Evolutionary conservation across 2,888 invertebrate species (phyloP), one percentile per base, ranked within the genome.

Genomic region (Eurytoma californica): DNA sequence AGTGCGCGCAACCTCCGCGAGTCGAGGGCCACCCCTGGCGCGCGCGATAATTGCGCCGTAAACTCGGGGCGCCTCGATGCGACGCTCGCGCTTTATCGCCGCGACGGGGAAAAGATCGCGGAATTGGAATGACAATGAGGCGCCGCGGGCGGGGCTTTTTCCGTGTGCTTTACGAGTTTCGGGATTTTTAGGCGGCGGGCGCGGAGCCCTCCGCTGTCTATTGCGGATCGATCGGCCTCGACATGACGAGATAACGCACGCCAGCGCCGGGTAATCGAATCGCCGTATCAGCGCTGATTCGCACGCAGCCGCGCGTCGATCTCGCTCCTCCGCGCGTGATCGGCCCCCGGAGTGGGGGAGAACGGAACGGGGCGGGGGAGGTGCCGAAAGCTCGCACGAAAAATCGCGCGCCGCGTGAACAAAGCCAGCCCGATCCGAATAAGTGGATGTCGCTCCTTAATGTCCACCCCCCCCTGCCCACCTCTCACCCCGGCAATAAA

Each of bases 191-290:
- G 13, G 55, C 47, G 24, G 39, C 39, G 39, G 39, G 39, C 39
- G 9, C 7, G 7, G 39, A 7, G 7, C 39, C 39, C 39, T 39
- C 39, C 39, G 9, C 7, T 47, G 30, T 63, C 63, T 63, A 63
- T 63, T 61, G 68, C 61, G 69, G 28, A 77, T 77, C 77, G 72
- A 77, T 67, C 66, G 60, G 4, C n/a, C 53, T 5, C 66, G 72
- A 58, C 55, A 16, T 70, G 72, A 77, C 77, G 70, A 72, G 77
- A 77, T 77, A 77, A 72, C 77, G 77, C 77, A 77, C 72, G 77
- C 63, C 63, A 65, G 63, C 70, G 28, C n/a, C 63, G 57, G 24
- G 20, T 77, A 77, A 77, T 72, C 72, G 77, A 77, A 77, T 77
- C 47, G 57, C 24, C 68, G 39, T 53, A 60, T 51, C 74, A 61